phyloP scores from a whole-genome alignment of 2,797 vertebrate species.

The Siniperca obscura region DNA sequence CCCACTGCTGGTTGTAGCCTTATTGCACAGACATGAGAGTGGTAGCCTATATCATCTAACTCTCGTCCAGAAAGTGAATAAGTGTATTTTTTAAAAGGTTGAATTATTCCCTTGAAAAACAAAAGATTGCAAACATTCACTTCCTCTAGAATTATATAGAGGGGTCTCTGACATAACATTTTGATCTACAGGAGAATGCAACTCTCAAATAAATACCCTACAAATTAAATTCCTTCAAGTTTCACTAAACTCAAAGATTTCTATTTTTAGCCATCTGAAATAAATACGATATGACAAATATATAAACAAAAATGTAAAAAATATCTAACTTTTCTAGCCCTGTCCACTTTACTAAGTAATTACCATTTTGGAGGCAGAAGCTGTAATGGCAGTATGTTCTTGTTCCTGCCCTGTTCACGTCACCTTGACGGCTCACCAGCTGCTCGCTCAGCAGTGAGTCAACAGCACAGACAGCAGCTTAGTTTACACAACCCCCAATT shows the following conservation, averaged over 20 bases:
- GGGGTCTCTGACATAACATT: background rate
- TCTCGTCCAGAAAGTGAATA: background rate
- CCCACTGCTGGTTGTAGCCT: background rate
- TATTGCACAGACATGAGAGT: background rate
- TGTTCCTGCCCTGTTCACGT: conserved; percentile 61
- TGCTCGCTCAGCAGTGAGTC: conserved; percentile 53
- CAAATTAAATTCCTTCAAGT: background rate
- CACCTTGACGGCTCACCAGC: conserved; percentile 58
- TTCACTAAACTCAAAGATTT: background rate
- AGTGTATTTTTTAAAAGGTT: background rate
- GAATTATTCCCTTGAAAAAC: background rate
- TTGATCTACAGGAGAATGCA: background rate
- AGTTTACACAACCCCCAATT: conserved; percentile 63
- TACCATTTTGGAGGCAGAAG: conserved; percentile 30
- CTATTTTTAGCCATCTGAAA: background rate
- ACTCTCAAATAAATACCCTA: background rate
- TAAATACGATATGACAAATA: background rate
- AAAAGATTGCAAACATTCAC: background rate
- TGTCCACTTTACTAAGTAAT: conserved; percentile 36
- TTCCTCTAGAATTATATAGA: background rate
- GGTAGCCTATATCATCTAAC: background rate
- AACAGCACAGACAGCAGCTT: conserved; percentile 57
- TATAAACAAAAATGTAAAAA: conserved; percentile 1
- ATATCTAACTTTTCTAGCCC: conserved; percentile 3
- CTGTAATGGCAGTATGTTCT: conserved; percentile 54